A percentile compares a stretch with the other conserved stretches of the same genome.
Evolutionary conservation across 2,888 invertebrate genomes (phyloP).

Genomic region (Acanthosoma haemorrhoidale): DNA sequence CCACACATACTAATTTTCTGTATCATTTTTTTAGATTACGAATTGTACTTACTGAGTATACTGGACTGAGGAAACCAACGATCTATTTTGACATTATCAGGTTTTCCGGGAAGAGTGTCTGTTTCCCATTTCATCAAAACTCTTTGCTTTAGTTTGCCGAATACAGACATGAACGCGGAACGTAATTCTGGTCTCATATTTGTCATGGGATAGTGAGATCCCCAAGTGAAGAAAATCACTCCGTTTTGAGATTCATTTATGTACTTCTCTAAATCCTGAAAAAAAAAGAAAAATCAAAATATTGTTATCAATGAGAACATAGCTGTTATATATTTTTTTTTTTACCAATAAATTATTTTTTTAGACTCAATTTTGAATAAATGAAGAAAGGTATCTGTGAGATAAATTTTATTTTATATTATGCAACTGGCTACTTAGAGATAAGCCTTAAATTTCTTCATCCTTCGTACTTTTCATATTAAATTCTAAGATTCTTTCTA

Average conservation of each 20-base stretch:
- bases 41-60: slow-evolving; percentile 24
- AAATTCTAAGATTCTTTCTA: too few relatives aligned
- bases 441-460: too few relatives aligned
- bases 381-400: too few relatives aligned
- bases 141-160: slow-evolving; percentile 68
- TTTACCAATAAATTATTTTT: too few relatives aligned
- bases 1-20: too few relatives aligned
- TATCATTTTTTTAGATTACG: neutral
- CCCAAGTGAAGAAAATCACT: slow-evolving; percentile 80
- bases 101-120: slow-evolving; percentile 46
- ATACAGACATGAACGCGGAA: slow-evolving; percentile 62
- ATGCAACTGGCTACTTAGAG: too few relatives aligned
- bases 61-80: slow-evolving; percentile 62
- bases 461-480: too few relatives aligned
- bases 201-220: slow-evolving; percentile 51
- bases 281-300: neutral
- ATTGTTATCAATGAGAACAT: too few relatives aligned
- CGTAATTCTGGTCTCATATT: slow-evolving; percentile 51
- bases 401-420: too few relatives aligned
- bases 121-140: slow-evolving; percentile 69
- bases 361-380: too few relatives aligned
- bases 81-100: slow-evolving; percentile 66
- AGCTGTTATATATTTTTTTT: too few relatives aligned
- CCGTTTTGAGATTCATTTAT: slow-evolving; percentile 57
- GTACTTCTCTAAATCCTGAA: slow-evolving; percentile 64